phyloP scores from a whole-genome alignment of 2,113 vertebrate species.

The Clarias magur region DNA sequence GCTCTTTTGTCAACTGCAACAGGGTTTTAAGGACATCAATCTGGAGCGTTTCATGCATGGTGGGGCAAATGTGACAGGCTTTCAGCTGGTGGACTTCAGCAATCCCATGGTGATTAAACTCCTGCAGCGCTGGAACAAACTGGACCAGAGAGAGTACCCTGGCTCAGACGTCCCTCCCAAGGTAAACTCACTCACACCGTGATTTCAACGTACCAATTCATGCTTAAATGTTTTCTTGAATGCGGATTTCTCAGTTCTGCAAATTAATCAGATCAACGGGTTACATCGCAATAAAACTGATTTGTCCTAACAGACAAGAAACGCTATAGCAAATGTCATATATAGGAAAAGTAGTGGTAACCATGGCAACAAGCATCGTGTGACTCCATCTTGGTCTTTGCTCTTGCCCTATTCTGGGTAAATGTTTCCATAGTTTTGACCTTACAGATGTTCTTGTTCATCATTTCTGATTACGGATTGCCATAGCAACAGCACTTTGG shows the following conservation, averaged over 20 bases:
- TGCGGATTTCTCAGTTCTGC: neutral
- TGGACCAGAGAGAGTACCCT: conserved; percentile 97
- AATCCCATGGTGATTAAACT: conserved; percentile 95
- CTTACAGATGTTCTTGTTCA: neutral
- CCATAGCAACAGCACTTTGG: neutral
- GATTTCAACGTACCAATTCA: neutral
- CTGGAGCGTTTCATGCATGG: conserved; percentile 98
- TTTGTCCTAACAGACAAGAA: neutral
- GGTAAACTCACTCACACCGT: conserved; percentile 69
- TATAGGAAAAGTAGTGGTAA: neutral
- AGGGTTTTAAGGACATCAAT: conserved; percentile 99
- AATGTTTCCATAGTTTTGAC: neutral
- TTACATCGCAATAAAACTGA: neutral
- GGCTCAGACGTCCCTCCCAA: conserved; percentile 95
- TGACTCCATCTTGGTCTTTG: neutral
- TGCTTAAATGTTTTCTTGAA: neutral
- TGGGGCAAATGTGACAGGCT: conserved; percentile 96
- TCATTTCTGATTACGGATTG: neutral
- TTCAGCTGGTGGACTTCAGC: conserved; percentile 97
- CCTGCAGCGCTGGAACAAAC: conserved; percentile 98
- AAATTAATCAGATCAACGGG: neutral
- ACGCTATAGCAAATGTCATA: too few species aligned
- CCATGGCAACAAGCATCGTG: neutral
- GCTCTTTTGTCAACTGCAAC: conserved; percentile 35
- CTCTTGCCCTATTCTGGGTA: neutral